These are phyloP conservation scores for Sicus ferrugineus DNA, from an alignment of 2,888 invertebrate genomes.

Conservation along the genomic window DNA sequence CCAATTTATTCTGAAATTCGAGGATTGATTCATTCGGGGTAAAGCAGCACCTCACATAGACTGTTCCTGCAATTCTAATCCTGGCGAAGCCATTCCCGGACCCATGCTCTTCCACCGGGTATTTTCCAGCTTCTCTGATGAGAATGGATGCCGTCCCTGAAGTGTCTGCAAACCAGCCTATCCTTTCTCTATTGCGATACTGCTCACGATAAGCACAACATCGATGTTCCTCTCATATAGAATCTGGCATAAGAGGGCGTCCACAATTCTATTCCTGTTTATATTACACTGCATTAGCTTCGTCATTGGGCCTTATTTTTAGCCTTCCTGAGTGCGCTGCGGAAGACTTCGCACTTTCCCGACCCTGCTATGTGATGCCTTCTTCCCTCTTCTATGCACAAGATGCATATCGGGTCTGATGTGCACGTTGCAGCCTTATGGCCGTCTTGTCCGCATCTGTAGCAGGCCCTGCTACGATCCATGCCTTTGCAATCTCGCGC, in stretches of 20 bases:
- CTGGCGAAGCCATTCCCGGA: too few relatives aligned
- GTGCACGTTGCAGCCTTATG: background rate
- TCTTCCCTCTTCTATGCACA: background rate
- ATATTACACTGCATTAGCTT: background rate
- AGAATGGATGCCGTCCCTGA: conserved; percentile 1
- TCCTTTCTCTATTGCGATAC: background rate
- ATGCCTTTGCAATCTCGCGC: conserved; percentile 2
- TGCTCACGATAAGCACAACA: conserved; percentile 1
- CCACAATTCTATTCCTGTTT: background rate
- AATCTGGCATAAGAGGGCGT: background rate
- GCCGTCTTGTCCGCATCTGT: background rate
- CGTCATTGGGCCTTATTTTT: background rate
- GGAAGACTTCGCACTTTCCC: background rate
- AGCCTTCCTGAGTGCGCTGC: background rate
- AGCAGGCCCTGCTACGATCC: background rate
- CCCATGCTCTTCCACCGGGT: too few relatives aligned
- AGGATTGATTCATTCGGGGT: too few relatives aligned
- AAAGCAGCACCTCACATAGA: too few relatives aligned
- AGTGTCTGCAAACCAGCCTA: background rate
- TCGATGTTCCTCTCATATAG: background rate
- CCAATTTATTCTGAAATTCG: too few relatives aligned
- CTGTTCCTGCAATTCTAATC: too few relatives aligned
- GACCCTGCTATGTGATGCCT: background rate
- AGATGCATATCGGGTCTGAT: background rate
- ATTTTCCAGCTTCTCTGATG: too few relatives aligned